Conservation (phyloP, 2,113 vertebrate genomes). For the Amblyornis subalaris region DNA sequence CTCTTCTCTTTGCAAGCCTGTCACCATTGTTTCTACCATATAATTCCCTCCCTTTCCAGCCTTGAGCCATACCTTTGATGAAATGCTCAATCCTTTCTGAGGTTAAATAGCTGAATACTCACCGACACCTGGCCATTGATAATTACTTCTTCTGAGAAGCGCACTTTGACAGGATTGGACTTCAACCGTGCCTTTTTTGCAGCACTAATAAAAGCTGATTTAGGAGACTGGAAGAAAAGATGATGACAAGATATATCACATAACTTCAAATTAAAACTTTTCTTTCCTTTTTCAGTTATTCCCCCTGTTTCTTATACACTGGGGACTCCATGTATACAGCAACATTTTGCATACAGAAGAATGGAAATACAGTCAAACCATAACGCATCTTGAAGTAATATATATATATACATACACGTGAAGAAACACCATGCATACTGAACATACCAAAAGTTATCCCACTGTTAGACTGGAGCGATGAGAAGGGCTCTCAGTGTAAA, state of each 20-base stretch:
- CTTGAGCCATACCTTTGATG: background rate
- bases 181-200: conserved; percentile 99
- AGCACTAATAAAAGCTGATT: conserved; percentile 98
- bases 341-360: background rate
- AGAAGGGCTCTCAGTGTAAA: background rate
- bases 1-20: background rate
- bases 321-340: background rate
- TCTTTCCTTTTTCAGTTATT: background rate
- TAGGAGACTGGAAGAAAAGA: conserved; percentile 85
- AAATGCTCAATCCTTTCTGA: background rate
- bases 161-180: conserved; percentile 97
- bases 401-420: background rate
- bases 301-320: background rate
- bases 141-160: conserved; percentile 97
- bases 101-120: conserved; percentile 68
- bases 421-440: background rate
- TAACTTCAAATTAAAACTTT: background rate
- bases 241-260: conserved; percentile 17
- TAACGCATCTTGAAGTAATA: background rate
- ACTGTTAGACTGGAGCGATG: background rate
- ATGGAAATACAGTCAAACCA: background rate
- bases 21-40: background rate
- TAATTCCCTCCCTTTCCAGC: background rate
- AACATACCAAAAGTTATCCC: background rate
- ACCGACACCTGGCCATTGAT: conserved; percentile 97